These are phyloP conservation scores for Plodia interpunctella DNA, from an alignment of 1,140 invertebrate species.

Conservation along the genomic window DNA sequence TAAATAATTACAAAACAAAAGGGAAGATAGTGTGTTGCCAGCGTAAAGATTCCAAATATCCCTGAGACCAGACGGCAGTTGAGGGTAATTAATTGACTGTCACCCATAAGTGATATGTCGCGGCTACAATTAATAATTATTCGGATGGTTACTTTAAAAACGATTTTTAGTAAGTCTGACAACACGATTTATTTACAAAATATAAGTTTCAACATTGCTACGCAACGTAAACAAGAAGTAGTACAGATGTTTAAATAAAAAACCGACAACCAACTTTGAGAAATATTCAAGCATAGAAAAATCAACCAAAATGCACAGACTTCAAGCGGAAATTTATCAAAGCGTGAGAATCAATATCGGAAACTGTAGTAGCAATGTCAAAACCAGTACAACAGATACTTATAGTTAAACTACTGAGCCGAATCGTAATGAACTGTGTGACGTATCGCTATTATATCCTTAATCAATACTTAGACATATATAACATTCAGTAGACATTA, in stretches of 20 bases:
- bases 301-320: conserved; percentile 18
- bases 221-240: conserved; percentile 22
- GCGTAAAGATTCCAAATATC: conserved; percentile 24
- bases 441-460: conserved; percentile 46
- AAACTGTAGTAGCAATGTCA: conserved; percentile 64
- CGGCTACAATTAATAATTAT: conserved; percentile 31
- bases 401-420: conserved; percentile 54
- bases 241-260: conserved; percentile 17
- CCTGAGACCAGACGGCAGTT: conserved; percentile 36
- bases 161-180: conserved; percentile 40
- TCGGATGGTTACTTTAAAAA: background rate
- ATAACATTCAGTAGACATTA: conserved; percentile 65
- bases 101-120: conserved; percentile 66
- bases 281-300: conserved; percentile 40
- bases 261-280: conserved; percentile 66
- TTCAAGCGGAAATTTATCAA: conserved; percentile 20
- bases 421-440: conserved; percentile 46
- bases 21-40: conserved; percentile 49
- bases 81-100: conserved; percentile 59
- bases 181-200: conserved; percentile 51
- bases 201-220: conserved; percentile 71
- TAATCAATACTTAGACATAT: conserved; percentile 69
- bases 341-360: conserved; percentile 3
- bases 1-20: conserved; percentile 56
- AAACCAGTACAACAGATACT: conserved; percentile 56